Evolutionary conservation across 2,888 invertebrate species (phyloP), one percentile per base, ranked within the genome.

Genomic region (Andrena dorsata): DNA sequence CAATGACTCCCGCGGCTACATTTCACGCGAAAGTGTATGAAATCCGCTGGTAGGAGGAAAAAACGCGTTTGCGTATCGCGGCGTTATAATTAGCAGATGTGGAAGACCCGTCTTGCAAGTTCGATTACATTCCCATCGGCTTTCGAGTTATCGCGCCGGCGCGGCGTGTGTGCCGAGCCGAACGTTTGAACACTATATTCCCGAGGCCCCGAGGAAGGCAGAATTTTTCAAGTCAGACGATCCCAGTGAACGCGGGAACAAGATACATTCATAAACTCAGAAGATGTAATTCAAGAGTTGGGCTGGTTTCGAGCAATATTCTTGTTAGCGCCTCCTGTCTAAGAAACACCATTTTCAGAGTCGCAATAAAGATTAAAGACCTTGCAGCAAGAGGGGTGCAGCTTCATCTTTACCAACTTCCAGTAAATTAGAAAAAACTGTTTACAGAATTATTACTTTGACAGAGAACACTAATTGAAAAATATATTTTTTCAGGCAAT

Each of bases 1-100:
- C 75, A 82, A 76, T 63, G 63, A 78, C 74, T 84, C 35, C 68
- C 7, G 13, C 41, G 64, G 61, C 63, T 76, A 70, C 51, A 49
- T 65, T 58, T 65, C 28, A 20, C 61, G n/a, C 20, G 8, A 26
- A 5, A 32, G 53, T 20, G 30, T 20, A 65, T 64, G 26, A 49
- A 71, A 68, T 10, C 53, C 20, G 56, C 71, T 26, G 32, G 20
- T 41, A 16, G 41, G 41, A 16, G 70, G 32, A 58, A 26, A 64
- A 16, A 53, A 80, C 58, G 28, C 60, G 61, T 60, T 70, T 13
- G 7, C 16, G 41, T 75, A 80, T 71, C 65, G 26, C 23, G 10
- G 35, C 20, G 56, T 66, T 82, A 80, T 63, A 80, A 75, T 80
- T 71, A 51, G 51, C 32, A 60, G 60, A 58, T 51, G 61, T 23